These are phyloP conservation scores for Platerodrilus igneus DNA, from an alignment of 2,888 invertebrate species.

Conservation along the genomic window DNA sequence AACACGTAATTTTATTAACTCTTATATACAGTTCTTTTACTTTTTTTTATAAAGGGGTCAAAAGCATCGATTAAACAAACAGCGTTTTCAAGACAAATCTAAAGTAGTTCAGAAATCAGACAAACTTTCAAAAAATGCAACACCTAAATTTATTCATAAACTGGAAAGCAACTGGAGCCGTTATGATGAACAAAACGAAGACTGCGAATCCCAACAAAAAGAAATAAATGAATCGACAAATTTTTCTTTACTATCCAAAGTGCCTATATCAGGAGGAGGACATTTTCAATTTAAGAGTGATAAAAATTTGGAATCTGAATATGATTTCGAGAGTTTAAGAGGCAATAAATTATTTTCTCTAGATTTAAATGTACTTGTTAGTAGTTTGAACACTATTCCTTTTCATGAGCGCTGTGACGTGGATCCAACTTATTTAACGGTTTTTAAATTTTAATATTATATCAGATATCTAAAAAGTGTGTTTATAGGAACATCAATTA, in stretches of 20 bases:
- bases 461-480: constrained; percentile 1
- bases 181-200: constrained; percentile 25
- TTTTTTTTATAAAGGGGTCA: too few species aligned
- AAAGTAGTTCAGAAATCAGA: neutral
- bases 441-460: constrained; percentile 8
- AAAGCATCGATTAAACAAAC: constrained; percentile 14
- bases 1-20: too few species aligned
- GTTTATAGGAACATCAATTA: constrained; percentile 18
- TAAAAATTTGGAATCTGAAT: constrained; percentile 17
- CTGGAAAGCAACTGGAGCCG: constrained; percentile 30
- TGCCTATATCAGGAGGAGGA: constrained; percentile 29
- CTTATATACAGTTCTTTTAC: too few species aligned
- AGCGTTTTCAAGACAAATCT: constrained; percentile 9
- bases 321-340: constrained; percentile 13
- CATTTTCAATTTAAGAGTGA: constrained; percentile 34
- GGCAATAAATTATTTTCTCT: constrained; percentile 25
- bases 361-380: constrained; percentile 22
- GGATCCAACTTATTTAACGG: constrained; percentile 22
- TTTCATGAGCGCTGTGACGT: constrained; percentile 24
- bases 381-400: constrained; percentile 23
- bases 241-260: constrained; percentile 27
- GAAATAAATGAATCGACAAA: constrained; percentile 20
- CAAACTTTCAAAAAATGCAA: neutral
- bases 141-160: too few species aligned
- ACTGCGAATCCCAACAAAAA: too few species aligned